phyloP scores from a whole-genome alignment of 2,888 invertebrate species.

The Patella caerulea region DNA sequence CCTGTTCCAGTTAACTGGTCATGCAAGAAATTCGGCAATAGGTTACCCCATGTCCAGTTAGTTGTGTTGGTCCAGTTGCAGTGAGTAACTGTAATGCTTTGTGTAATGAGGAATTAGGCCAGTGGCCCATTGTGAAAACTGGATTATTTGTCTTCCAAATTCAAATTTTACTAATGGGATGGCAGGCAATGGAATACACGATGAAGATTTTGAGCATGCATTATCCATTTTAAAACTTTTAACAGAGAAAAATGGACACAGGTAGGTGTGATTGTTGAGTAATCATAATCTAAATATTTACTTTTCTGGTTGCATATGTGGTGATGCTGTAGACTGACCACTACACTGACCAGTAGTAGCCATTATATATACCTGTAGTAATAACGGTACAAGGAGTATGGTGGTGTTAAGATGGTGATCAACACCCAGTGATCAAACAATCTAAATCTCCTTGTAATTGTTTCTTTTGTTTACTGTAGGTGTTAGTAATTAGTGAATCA shows the following conservation, averaged over 20 bases:
- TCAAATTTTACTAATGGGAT: conserved; percentile 17
- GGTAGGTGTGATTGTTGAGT: conserved; percentile 17
- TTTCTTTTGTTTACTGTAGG: too few species aligned
- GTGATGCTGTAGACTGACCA: too few species aligned
- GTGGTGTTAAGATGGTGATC: too few species aligned
- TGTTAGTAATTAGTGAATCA: too few species aligned
- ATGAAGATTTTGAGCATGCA: conserved; percentile 45
- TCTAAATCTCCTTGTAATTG: too few species aligned
- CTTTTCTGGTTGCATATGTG: too few species aligned
- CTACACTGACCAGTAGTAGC: too few species aligned
- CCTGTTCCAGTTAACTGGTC: conserved; percentile 10
- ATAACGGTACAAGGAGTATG: too few species aligned
- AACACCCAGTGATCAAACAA: too few species aligned
- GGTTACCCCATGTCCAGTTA: conserved; percentile 12
- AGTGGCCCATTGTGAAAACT: conserved; percentile 1
- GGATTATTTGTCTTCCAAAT: background rate
- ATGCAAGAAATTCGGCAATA: conserved; percentile 9
- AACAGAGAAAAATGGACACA: conserved; percentile 21
- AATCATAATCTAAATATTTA: too few species aligned
- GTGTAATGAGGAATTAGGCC: conserved; percentile 10
- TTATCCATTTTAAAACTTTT: conserved; percentile 24
- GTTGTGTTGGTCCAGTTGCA: conserved; percentile 7
- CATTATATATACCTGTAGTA: too few species aligned
- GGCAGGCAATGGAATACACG: conserved; percentile 22
- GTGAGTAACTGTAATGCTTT: conserved; percentile 7